Base-by-base conservation (phyloP, 2,888 invertebrate genomes). In the Agrotis clavis region DNA sequence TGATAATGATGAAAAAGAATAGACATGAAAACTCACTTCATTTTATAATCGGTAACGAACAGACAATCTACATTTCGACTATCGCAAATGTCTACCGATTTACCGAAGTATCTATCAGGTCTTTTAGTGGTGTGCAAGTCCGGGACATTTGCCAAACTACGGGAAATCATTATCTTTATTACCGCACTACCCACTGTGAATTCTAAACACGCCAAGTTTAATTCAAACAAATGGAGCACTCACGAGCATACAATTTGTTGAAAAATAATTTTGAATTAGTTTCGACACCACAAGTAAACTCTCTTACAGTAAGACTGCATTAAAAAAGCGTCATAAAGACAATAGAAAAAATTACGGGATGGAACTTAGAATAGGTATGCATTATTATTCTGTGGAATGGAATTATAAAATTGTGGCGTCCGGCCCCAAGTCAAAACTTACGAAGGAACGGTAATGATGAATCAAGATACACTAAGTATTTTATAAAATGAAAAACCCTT, bases 111-210 rank as follows among this genome's bases (percentile, higher is more conserved):
- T 41, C n/a, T n/a, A 48, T 56, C 14, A 25, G 19, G 16, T 13
- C 13, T 30, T 19, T 30, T 57, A 57, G 56, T 74, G 21, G 50
- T 65, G 50, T 72, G 67, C 45, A 53, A 66, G 25, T 35, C 6
- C 67, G 67, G 50, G 74, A 51, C 50, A 76, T 67, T 76, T 67
- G 74, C 68, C 54, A 76, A 74, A 74, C 48, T 50, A 30, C 60
- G 25, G 54, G 60, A 75, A 54, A 74, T 76, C 19, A 54, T 67
- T 75, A 60, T 66, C 50, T 47, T 73, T 66, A 66, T 51, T 47
- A 47, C 50, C 18, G 14, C 47, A 51, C 51, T 30, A 72, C 54
- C 63, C 53, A 50, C 48, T 7, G 18, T 45, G 41, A 51, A 67
- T 60, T 75, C 53, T 53, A 59, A 73, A 41, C 59, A 75, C 25